Evolutionary conservation across 2,888 invertebrate genomes (phyloP).

Genomic region (Lasioglossum zephyrum): DNA sequence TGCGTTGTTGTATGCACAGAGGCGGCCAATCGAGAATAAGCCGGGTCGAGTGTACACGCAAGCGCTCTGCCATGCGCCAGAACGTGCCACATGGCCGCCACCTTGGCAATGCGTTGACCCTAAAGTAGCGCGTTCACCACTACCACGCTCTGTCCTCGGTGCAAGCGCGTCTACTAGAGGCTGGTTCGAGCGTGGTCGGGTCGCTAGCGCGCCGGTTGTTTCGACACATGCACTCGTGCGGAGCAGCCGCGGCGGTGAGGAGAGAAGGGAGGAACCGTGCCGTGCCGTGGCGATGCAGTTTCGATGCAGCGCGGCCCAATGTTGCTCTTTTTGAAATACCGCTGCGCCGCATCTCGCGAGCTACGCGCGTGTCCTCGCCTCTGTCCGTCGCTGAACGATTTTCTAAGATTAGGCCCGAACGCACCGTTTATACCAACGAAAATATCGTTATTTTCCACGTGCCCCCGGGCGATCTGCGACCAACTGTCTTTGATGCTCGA

Average conservation of each 20-base stretch:
- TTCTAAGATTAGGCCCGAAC: constrained; percentile 53
- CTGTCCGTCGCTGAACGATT: constrained; percentile 13
- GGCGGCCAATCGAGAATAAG: constrained; percentile 58
- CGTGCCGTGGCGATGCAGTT: constrained; percentile 10
- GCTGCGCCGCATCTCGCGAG: constrained; percentile 10
- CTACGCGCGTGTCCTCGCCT: constrained; percentile 8
- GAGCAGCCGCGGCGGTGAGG: neutral
- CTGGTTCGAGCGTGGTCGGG: constrained; percentile 26
- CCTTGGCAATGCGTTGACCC: constrained; percentile 83
- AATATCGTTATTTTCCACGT: constrained; percentile 41
- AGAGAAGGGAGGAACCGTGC: neutral
- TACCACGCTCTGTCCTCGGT: constrained; percentile 37
- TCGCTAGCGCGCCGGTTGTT: constrained; percentile 24
- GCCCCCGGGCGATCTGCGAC: neutral
- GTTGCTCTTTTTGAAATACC: constrained; percentile 62
- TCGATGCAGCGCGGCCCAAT: constrained; percentile 22
- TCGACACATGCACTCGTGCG: constrained; percentile 40
- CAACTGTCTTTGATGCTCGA: neutral
- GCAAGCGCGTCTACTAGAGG: constrained; percentile 33
- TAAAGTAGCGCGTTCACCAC: constrained; percentile 75
- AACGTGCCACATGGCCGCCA: constrained; percentile 82
- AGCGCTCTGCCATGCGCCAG: constrained; percentile 75
- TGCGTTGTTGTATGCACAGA: constrained; percentile 33
- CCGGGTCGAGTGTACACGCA: constrained; percentile 65
- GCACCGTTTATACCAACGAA: constrained; percentile 19